Conservation (phyloP, 1,140 invertebrate genomes). For the Acyrthosiphon pisum region DNA sequence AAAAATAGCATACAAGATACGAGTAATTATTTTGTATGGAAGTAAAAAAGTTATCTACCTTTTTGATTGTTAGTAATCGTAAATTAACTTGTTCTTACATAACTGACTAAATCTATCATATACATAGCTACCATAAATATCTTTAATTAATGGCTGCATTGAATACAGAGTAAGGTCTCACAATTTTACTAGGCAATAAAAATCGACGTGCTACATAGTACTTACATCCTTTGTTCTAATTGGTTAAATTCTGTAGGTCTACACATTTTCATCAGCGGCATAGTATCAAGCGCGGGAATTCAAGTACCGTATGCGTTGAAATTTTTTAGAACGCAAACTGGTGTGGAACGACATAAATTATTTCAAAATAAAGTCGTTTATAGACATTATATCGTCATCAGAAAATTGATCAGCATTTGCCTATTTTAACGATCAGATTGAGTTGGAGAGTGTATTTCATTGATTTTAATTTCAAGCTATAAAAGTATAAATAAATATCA, state of each 20-base stretch:
- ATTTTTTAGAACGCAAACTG: background rate
- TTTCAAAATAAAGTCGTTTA: background rate
- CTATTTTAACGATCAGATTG: no score
- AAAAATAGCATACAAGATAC: background rate
- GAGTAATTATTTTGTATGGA: background rate
- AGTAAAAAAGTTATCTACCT: background rate
- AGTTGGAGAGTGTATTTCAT: no score
- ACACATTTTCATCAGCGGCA: background rate
- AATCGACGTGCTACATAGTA: background rate
- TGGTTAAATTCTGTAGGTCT: background rate
- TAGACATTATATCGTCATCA: background rate
- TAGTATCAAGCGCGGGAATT: background rate
- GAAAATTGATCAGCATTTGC: background rate
- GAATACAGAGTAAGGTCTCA: background rate
- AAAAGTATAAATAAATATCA: no score
- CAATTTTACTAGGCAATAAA: background rate
- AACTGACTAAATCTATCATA: background rate
- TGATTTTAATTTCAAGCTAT: background rate
- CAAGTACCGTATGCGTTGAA: background rate
- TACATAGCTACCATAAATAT: background rate
- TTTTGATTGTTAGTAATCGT: background rate
- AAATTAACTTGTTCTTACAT: background rate
- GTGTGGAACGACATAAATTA: background rate
- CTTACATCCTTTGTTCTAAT: background rate
- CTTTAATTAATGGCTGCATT: background rate